Evolutionary conservation across 2,888 invertebrate species (phyloP).

Genomic region (Synanthedon myopaeformis): DNA sequence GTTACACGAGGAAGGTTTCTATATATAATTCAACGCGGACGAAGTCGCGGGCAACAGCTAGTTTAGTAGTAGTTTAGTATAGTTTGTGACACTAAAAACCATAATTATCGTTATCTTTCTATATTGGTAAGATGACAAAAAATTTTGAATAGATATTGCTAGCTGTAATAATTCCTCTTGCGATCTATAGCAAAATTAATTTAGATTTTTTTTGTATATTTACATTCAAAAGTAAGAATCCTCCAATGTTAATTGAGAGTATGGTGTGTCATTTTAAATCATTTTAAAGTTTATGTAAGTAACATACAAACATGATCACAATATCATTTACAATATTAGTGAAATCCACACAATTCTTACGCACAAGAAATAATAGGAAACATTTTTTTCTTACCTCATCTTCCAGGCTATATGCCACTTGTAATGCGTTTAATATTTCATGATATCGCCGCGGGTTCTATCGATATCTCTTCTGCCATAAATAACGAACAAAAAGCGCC

Average conservation of each 20-base stretch:
- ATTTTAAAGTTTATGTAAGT: not conserved
- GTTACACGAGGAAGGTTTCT: too few species aligned
- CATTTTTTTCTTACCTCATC: slow-evolving; percentile 63
- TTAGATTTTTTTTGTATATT: too few species aligned
- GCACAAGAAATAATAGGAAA: slow-evolving; percentile 40
- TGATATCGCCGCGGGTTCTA: slow-evolving; percentile 57
- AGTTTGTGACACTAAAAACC: too few species aligned
- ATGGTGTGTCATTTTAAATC: slow-evolving; percentile 1
- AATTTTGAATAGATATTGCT: too few species aligned
- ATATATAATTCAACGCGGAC: too few species aligned
- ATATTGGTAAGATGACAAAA: too few species aligned
- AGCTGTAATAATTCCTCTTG: too few species aligned
- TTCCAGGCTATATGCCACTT: slow-evolving; percentile 64
- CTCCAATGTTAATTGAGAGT: slow-evolving; percentile 1
- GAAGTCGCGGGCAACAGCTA: too few species aligned
- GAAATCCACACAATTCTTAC: slow-evolving; percentile 23
- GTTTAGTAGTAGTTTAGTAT: too few species aligned
- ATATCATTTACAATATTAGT: not conserved
- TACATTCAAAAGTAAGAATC: not conserved
- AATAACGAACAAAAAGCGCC: slow-evolving; percentile 58
- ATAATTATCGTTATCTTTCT: too few species aligned
- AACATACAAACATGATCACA: not conserved
- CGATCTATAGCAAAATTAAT: too few species aligned
- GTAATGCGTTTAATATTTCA: slow-evolving; percentile 71
- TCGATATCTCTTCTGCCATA: slow-evolving; percentile 60